Conservation (phyloP, 2,113 vertebrate species). For the Charadrius vociferus region DNA sequence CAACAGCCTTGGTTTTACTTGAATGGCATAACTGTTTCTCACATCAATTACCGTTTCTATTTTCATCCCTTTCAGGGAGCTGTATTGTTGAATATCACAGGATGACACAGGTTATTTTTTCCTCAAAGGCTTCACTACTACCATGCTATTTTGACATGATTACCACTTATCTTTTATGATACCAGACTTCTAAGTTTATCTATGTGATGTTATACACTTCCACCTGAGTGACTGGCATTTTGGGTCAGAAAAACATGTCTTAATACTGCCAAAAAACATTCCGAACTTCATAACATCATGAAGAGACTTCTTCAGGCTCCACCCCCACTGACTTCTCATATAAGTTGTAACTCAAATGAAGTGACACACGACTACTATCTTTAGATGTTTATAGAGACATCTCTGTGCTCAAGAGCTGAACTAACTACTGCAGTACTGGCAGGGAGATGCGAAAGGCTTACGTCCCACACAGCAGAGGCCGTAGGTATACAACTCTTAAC, state of each 20-base stretch:
- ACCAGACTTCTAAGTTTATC: background rate
- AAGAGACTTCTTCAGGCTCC: background rate
- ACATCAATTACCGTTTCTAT: constrained; percentile 15
- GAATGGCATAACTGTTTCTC: constrained; percentile 4
- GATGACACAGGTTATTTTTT: constrained; percentile 21
- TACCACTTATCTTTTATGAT: background rate
- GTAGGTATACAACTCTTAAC: background rate
- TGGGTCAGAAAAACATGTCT: background rate
- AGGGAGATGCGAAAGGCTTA: background rate
- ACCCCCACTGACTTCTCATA: background rate
- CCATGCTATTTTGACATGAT: constrained; percentile 14
- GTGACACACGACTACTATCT: background rate
- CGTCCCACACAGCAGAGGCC: fast-evolving
- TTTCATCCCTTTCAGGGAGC: background rate
- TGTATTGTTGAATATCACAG: constrained; percentile 33
- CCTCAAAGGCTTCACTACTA: constrained; percentile 6
- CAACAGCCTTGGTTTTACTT: background rate
- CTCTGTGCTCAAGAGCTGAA: background rate
- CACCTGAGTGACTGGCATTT: background rate
- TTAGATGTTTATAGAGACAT: background rate
- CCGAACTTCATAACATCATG: background rate
- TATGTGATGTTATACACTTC: background rate
- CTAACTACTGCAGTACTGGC: background rate
- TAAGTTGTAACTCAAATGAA: background rate
- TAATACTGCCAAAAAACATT: background rate